Evolutionary conservation across 2,113 vertebrate species (phyloP), one percentile per base, ranked within the genome.

Genomic region (Tretioscincus oriximinensis): DNA sequence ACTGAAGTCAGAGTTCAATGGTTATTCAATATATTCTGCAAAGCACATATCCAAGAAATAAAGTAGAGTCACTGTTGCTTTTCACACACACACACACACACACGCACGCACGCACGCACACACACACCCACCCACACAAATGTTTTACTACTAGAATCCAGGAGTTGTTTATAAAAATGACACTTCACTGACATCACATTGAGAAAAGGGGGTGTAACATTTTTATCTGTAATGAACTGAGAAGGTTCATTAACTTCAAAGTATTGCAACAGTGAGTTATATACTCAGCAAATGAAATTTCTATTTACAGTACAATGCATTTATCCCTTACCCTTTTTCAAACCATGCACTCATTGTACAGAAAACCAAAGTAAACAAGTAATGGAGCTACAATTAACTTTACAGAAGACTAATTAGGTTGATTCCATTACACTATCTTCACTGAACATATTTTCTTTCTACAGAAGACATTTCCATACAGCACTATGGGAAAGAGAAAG

Each of bases 231-330:
- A 90, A 86, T 81, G 29, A 87, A 77, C 22, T 77, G 26, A 51
- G 77, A 64, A 88, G 64, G 68, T 85, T 90, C 0, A 20, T 89
- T 92, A 90, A 87, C 73, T 90, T 86, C 35, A 85, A 79, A 86
- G 28, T 58, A 72, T 77, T 77, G 74, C 28, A 83, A 49, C n/a
- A 66, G 67, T 49, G 60, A 77, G 70, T 87, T 90, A 78, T 81
- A 31, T 26, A 54, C 51, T 9, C 2, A 9, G 60, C 9, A 80
- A 87, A 80, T 75, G 66, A 49, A 90, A 86, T 83, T 82, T 81
- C 35, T 76, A 84, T 16, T 12, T 82, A 88, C 7, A 88, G 41
- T 83, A 76, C 1, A 82, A 81, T 74, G 72, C 5, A 26, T 35
- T 81, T 68, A 73, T 81, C 73, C 31, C n/a, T 68, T 88, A 77